Conservation (phyloP, 2,888 invertebrate genomes). For the Gibbula magus region DNA sequence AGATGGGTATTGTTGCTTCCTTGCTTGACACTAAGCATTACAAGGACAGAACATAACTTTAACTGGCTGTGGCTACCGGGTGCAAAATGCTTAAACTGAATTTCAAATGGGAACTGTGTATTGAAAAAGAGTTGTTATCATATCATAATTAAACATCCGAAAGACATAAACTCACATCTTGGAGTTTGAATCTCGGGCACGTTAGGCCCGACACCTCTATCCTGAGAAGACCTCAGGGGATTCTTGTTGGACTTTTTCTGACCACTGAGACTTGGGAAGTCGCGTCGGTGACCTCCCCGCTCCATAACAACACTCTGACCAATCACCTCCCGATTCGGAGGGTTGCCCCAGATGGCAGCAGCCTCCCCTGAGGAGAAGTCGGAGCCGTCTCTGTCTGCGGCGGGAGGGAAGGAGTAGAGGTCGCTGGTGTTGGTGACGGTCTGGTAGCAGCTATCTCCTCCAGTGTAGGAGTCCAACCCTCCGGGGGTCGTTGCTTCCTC, state of each 20-base stretch:
- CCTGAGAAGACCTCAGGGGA: slow-evolving; percentile 23
- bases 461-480: neutral
- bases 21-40: too few relatives aligned
- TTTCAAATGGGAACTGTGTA: too few relatives aligned
- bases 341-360: neutral
- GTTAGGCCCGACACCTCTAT: slow-evolving; percentile 41
- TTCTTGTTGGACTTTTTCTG: neutral
- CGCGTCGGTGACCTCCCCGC: neutral
- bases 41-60: too few relatives aligned
- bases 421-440: neutral
- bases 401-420: neutral
- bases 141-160: neutral
- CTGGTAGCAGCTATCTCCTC: slow-evolving; percentile 4
- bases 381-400: neutral
- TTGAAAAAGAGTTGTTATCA: neutral
- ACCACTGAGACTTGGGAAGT: slow-evolving; percentile 2
- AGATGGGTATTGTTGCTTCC: too few relatives aligned
- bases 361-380: slow-evolving; percentile 7
- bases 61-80: too few relatives aligned
- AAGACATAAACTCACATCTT: slow-evolving; percentile 26
- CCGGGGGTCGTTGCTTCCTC: slow-evolving; percentile 16
- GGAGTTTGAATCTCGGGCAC: slow-evolving; percentile 44
- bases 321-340: neutral
- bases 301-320: neutral
- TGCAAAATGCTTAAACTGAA: too few relatives aligned